phyloP scores from a whole-genome alignment of 2,888 invertebrate genomes.

The Corbicula japonica region DNA sequence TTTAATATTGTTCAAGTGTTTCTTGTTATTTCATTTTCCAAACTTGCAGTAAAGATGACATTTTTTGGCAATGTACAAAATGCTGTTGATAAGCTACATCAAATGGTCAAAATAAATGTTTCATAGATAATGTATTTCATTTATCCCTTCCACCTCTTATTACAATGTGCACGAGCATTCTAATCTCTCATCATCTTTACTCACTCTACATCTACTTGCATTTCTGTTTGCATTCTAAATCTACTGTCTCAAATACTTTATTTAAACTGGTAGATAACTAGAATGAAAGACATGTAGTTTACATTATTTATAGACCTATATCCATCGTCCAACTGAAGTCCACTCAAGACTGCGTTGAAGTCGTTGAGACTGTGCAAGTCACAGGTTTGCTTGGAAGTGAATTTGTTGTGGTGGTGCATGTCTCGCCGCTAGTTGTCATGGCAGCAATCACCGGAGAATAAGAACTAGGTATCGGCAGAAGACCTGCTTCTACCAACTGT shows the following conservation, averaged over 20 bases:
- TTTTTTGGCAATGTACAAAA: too few relatives aligned
- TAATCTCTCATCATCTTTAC: background rate
- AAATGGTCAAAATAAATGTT: too few relatives aligned
- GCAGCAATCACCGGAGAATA: conserved; percentile 25
- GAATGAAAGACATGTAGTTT: conserved; percentile 47
- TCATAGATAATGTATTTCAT: too few relatives aligned
- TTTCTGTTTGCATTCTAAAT: conserved; percentile 34
- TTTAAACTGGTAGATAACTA: conserved; percentile 35
- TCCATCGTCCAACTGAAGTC: conserved; percentile 5
- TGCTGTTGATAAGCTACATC: too few relatives aligned
- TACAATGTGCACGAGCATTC: too few relatives aligned
- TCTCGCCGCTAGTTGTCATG: conserved; percentile 7
- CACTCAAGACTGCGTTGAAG: conserved; percentile 9
- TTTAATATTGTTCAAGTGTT: too few relatives aligned
- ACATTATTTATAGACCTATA: conserved; percentile 13
- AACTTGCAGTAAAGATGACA: too few relatives aligned
- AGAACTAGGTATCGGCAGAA: conserved; percentile 39
- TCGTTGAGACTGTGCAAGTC: background rate
- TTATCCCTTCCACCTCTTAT: too few relatives aligned
- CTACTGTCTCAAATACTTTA: conserved; percentile 40
- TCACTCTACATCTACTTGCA: conserved; percentile 28
- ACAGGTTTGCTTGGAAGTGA: conserved; percentile 6
- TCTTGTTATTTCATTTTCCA: too few relatives aligned
- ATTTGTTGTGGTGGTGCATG: conserved; percentile 7
- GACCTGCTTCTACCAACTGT: conserved; percentile 62